Conservation (phyloP, 35 echinoderm and acorn worm genomes). For the Lytechinus pictus region DNA sequence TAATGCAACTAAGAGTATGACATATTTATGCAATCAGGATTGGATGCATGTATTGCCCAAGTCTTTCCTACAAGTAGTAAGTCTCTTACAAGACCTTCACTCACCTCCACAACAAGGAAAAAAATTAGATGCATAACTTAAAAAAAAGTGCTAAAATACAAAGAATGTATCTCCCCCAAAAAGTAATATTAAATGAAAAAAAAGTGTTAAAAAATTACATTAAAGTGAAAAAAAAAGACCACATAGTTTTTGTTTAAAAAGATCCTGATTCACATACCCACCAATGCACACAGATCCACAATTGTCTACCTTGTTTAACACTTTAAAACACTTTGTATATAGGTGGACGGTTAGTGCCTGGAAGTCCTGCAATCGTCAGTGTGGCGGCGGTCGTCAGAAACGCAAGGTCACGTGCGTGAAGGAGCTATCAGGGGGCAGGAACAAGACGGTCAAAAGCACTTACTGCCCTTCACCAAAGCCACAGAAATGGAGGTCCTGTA, state of each 20-base stretch:
- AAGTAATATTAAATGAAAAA: no score
- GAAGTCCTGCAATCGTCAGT: conserved; percentile 72
- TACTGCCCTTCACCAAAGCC: conserved; percentile 63
- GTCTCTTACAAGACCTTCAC: neutral
- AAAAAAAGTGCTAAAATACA: no score
- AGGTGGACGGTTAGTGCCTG: conserved; percentile 81
- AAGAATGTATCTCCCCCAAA: no score
- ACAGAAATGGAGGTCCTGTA: conserved; percentile 71
- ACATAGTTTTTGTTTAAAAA: no score
- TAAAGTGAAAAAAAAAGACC: no score
- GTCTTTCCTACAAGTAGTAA: neutral
- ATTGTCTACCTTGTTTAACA: no score
- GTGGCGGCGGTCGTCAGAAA: conserved; percentile 85
- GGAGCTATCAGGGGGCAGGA: conserved; percentile 50
- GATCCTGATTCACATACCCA: no score
- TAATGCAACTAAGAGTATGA: neutral
- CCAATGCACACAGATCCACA: no score
- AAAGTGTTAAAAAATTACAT: no score
- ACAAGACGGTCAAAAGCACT: conserved; percentile 74
- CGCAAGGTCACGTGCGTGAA: conserved; percentile 74
- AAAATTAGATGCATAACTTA: no score
- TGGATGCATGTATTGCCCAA: neutral
- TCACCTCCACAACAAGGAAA: no score
- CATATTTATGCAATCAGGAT: neutral
- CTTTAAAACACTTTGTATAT: neutral